Conservation (phyloP, 2,888 invertebrate genomes). For the Scaptomyza flava region DNA sequence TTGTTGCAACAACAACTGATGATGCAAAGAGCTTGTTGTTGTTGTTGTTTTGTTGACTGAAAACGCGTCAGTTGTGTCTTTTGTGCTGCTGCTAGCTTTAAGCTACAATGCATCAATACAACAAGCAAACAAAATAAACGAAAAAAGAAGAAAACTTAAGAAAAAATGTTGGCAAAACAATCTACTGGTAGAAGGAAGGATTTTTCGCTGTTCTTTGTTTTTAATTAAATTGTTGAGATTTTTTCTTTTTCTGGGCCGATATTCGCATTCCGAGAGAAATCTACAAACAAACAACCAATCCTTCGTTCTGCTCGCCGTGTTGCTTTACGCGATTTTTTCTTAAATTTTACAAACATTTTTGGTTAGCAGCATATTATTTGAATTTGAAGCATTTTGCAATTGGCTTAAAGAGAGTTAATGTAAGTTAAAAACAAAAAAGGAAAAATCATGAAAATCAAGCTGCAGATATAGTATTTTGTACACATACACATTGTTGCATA, state of each 20-base stretch:
- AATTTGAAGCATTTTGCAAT: constrained; percentile 72
- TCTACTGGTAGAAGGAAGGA: constrained; percentile 80
- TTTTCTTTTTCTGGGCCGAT: constrained; percentile 85
- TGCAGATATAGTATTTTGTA: constrained; percentile 30
- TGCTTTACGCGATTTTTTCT: constrained; percentile 60
- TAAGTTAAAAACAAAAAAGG: background rate
- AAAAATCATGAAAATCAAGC: constrained; percentile 42
- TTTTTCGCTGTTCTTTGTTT: constrained; percentile 56
- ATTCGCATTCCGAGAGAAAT: constrained; percentile 68
- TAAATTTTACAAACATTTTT: constrained; percentile 53
- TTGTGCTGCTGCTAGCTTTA: constrained; percentile 43
- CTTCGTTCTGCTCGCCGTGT: constrained; percentile 76
- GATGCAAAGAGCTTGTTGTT: constrained; percentile 60
- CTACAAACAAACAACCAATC: constrained; percentile 76
- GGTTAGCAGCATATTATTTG: constrained; percentile 37
- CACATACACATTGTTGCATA: background rate
- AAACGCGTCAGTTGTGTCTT: constrained; percentile 54
- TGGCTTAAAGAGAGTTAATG: constrained; percentile 52
- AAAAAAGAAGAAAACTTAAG: constrained; percentile 71
- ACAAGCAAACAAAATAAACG: constrained; percentile 53
- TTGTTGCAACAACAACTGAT: constrained; percentile 78
- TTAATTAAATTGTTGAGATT: constrained; percentile 83
- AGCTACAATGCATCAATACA: constrained; percentile 29
- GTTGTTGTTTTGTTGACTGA: constrained; percentile 29
- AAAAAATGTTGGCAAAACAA: constrained; percentile 70